These are phyloP conservation scores for Ormia ochracea DNA, from an alignment of 2,888 invertebrate genomes.

Conservation along the genomic window DNA sequence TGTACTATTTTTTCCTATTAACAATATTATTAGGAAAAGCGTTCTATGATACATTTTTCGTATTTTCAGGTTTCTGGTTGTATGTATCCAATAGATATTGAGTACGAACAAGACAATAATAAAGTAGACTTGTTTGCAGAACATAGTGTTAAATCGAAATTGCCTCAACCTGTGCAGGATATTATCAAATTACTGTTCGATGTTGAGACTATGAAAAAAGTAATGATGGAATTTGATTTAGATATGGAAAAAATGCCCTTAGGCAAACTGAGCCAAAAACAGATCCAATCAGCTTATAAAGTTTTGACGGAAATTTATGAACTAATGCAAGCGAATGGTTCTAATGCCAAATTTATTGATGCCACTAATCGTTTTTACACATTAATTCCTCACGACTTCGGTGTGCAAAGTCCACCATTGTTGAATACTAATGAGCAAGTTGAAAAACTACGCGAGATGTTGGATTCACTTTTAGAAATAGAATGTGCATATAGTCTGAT, in stretches of 20 bases:
- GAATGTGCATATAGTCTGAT: slow-evolving; percentile 95
- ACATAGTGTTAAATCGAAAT: slow-evolving; percentile 80
- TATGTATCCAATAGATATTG: slow-evolving; percentile 88
- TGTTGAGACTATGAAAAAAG: slow-evolving; percentile 92
- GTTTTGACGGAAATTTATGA: slow-evolving; percentile 85
- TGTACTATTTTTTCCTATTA: no score
- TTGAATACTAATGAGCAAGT: slow-evolving; percentile 87
- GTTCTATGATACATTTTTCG: neutral
- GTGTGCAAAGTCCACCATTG: slow-evolving; percentile 87
- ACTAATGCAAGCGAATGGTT: slow-evolving; percentile 78
- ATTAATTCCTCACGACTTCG: slow-evolving; percentile 96
- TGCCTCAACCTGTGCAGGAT: slow-evolving; percentile 87
- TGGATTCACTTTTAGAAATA: slow-evolving; percentile 94
- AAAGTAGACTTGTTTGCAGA: slow-evolving; percentile 74
- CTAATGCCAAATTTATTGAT: slow-evolving; percentile 82
- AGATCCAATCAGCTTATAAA: slow-evolving; percentile 90
- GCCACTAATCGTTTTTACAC: slow-evolving; percentile 96
- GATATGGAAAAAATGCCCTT: slow-evolving; percentile 99
- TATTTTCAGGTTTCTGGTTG: slow-evolving; percentile 80
- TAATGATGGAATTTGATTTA: slow-evolving; percentile 95
- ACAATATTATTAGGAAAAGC: no score
- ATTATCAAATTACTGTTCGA: slow-evolving; percentile 93
- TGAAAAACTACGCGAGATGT: slow-evolving; percentile 85
- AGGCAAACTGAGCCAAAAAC: slow-evolving; percentile 94
- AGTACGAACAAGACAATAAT: slow-evolving; percentile 84